A percentile compares a stretch with the other conserved stretches of the same genome.
phyloP scores from a whole-genome alignment of 2,888 invertebrate species.

The Cerastoderma edule region DNA sequence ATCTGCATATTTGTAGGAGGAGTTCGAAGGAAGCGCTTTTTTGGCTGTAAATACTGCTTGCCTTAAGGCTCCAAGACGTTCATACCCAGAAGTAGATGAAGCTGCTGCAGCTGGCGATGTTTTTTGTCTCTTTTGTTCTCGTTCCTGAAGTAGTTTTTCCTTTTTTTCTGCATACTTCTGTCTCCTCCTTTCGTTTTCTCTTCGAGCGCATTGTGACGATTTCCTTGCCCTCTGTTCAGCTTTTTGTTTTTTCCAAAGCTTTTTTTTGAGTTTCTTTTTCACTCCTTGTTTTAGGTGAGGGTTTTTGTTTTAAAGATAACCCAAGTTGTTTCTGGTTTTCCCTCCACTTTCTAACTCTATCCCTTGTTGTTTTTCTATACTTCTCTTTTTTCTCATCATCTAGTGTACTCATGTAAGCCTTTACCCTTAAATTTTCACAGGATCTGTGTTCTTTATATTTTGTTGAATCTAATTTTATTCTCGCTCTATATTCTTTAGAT shows the following conservation, averaged over 20 bases:
- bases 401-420: too few species aligned
- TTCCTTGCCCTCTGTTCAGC: constrained; percentile 1
- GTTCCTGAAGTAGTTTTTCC: background rate
- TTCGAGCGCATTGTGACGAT: background rate
- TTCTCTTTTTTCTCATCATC: too few species aligned
- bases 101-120: background rate
- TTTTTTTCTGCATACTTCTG: constrained; percentile 4
- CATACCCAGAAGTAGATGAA: background rate
- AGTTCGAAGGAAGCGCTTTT: background rate
- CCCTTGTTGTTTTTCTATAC: too few species aligned
- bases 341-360: too few species aligned
- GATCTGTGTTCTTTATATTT: too few species aligned
- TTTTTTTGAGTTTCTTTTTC: constrained; percentile 15
- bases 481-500: too few species aligned
- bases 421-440: too few species aligned
- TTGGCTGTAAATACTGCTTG: constrained; percentile 7
- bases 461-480: too few species aligned
- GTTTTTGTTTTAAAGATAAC: background rate
- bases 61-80: background rate
- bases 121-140: background rate
- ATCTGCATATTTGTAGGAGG: constrained; percentile 4
- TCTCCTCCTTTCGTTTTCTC: constrained; percentile 4
- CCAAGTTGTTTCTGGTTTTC: background rate
- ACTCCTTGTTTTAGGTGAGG: constrained; percentile 9
- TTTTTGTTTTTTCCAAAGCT: background rate